Evolutionary conservation across 2,888 invertebrate species (phyloP).

Genomic region (Drosophila anomelani): DNA sequence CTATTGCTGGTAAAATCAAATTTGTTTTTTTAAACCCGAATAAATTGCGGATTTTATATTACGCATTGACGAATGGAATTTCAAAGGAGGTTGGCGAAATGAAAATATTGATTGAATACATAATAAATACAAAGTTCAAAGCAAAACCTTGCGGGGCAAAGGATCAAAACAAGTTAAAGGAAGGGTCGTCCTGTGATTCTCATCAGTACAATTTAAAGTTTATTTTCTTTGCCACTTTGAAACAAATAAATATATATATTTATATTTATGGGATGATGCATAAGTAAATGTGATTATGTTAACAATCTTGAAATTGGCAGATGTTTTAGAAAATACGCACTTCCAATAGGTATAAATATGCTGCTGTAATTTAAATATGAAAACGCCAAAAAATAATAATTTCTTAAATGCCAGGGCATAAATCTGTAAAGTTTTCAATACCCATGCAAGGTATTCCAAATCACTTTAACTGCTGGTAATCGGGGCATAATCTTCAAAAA

Average conservation of each 20-base stretch:
- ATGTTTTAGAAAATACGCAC: slow-evolving; percentile 2
- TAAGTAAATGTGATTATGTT: slow-evolving; percentile 5
- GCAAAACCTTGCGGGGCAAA: slow-evolving; percentile 6
- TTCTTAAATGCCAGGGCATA: slow-evolving; percentile 25
- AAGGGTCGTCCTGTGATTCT: neutral
- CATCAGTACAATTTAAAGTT: neutral
- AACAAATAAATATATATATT: slow-evolving; percentile 4
- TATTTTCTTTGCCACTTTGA: slow-evolving; percentile 4
- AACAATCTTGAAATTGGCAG: slow-evolving; percentile 15
- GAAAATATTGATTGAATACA: slow-evolving; percentile 31
- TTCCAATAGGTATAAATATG: slow-evolving; percentile 1
- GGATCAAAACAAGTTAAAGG: neutral
- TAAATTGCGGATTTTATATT: slow-evolving; percentile 13
- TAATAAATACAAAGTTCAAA: slow-evolving; percentile 31
- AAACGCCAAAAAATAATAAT: slow-evolving; percentile 17
- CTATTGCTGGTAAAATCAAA: neutral
- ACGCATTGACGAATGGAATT: slow-evolving; percentile 22
- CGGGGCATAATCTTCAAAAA: slow-evolving; percentile 81
- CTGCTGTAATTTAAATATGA: slow-evolving; percentile 23
- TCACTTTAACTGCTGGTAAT: slow-evolving; percentile 81
- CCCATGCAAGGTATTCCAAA: slow-evolving; percentile 43
- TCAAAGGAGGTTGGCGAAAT: slow-evolving; percentile 17
- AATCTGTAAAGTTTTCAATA: slow-evolving; percentile 34
- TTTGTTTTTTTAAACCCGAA: neutral
- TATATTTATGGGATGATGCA: neutral